A percentile compares a stretch with the other conserved stretches of the same genome.
Conservation (phyloP, 2,113 vertebrate genomes). For the Gnathonemus longibarbis region DNA sequence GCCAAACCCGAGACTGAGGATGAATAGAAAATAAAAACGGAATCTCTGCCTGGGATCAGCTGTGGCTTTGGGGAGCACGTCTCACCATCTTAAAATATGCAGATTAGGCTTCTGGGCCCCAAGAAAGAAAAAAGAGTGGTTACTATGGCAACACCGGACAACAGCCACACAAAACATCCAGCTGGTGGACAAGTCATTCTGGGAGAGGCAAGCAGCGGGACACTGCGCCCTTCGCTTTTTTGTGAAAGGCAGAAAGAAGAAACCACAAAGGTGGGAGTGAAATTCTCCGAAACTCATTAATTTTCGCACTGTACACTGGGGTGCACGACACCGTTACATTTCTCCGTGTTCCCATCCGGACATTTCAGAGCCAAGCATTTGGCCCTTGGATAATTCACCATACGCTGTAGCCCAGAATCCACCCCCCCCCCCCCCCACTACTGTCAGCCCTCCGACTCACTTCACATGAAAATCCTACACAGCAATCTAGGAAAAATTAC, state of each 20-base stretch:
- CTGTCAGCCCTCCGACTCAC: neutral
- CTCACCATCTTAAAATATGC: constrained; percentile 57
- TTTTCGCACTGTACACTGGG: neutral
- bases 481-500: neutral
- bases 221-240: neutral
- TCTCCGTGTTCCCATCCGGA: neutral
- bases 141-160: constrained; percentile 59
- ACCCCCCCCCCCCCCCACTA: neutral
- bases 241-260: constrained; percentile 19
- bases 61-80: constrained; percentile 42
- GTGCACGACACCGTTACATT: neutral
- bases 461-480: neutral
- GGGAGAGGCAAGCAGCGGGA: constrained; percentile 46
- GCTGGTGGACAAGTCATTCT: constrained; percentile 52
- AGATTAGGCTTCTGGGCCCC: constrained; percentile 55
- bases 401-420: neutral
- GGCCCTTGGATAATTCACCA: neutral
- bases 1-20: neutral
- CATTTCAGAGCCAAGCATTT: neutral
- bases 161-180: constrained; percentile 59
- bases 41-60: neutral
- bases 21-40: neutral
- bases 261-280: neutral
- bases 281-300: constrained; percentile 7
- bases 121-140: constrained; percentile 52